Conservation (phyloP, 2,888 invertebrate genomes). For the Proisotoma minuta region DNA sequence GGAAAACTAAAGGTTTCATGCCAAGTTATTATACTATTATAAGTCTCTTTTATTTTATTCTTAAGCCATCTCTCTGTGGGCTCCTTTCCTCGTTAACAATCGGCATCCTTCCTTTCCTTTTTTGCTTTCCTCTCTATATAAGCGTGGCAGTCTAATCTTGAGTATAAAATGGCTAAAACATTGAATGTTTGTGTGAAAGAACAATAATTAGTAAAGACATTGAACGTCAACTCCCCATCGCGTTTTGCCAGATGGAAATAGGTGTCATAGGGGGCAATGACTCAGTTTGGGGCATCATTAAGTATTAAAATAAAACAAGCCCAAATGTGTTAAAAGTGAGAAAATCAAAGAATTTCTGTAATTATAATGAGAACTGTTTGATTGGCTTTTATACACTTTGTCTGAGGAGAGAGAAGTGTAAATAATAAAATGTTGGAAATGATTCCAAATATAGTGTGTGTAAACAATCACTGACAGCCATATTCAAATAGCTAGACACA, state of each 20-base stretch:
- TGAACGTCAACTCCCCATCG: conserved; percentile 2
- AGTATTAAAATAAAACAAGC: too few relatives aligned
- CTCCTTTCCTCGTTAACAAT: not conserved
- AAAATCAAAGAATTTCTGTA: too few relatives aligned
- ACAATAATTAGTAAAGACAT: conserved; percentile 9
- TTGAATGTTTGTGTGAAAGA: not conserved
- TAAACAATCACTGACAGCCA: conserved; percentile 33
- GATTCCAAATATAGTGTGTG: conserved; percentile 37
- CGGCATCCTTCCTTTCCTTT: not conserved
- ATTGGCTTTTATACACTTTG: too few relatives aligned
- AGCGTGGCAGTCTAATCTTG: not conserved
- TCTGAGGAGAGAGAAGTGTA: conserved; percentile 8
- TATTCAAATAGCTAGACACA: conserved; percentile 8
- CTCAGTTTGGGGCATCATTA: not conserved
- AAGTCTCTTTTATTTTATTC: too few relatives aligned
- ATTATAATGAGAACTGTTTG: too few relatives aligned
- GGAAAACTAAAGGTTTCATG: not conserved
- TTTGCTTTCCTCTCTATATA: not conserved
- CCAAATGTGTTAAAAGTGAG: too few relatives aligned
- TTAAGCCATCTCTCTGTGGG: too few relatives aligned
- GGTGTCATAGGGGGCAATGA: conserved; percentile 8
- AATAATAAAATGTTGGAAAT: conserved; percentile 3
- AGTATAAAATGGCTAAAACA: not conserved
- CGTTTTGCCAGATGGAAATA: not conserved
- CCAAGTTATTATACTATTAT: not conserved